Base-by-base conservation (phyloP, 2,113 vertebrate genomes). In the Malurus elegans region DNA sequence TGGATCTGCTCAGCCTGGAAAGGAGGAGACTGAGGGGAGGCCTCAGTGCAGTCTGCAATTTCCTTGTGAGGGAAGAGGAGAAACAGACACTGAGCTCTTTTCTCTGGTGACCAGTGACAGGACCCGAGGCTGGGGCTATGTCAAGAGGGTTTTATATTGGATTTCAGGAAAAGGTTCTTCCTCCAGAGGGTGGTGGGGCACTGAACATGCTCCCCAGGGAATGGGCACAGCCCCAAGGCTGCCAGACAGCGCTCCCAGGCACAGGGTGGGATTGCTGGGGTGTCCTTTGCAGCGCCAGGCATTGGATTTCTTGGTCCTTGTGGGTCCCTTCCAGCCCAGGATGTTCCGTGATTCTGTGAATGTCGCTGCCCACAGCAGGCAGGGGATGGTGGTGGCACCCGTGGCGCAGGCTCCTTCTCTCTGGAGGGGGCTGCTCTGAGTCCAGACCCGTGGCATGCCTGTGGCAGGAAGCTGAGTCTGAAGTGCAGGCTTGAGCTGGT, bases 391-490 rank as follows among this genome's bases (percentile, higher is more conserved):
- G 50, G 29, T 18, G 71, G 45, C 60, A 75, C 88, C 56, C 60
- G 34, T 0, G 1, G 18, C 0, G 0, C 7, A 7, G 48, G 51
- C 42, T 81, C 78, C 51, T 79, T 61, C 47, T 62, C n/a, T 64
- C 66, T 1, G 44, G 56, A 73, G 70, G 14, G 32, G 25, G 40
- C 16, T 72, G 61, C 81, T 60, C 51, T 0, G 0, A 62, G 29
- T 21, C 26, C 79, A 65, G 85, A n/a, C 8, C 73, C 40, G 2
- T 6, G 56, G 45, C 50, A 11, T 34, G 51, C 73, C 67, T 84
- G 57, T 64, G 84, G 76, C 61, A 81, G 61, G 57, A 64, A 40
- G 51, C 57, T 53, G 78, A 56, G 47, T 57, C 47, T 36, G 53
- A 29, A 81, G 74, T 69, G 9, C 28, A 58, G 42, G 61, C 56